Base-by-base conservation (phyloP, 2,888 invertebrate genomes). In the Tillus elongatus region DNA sequence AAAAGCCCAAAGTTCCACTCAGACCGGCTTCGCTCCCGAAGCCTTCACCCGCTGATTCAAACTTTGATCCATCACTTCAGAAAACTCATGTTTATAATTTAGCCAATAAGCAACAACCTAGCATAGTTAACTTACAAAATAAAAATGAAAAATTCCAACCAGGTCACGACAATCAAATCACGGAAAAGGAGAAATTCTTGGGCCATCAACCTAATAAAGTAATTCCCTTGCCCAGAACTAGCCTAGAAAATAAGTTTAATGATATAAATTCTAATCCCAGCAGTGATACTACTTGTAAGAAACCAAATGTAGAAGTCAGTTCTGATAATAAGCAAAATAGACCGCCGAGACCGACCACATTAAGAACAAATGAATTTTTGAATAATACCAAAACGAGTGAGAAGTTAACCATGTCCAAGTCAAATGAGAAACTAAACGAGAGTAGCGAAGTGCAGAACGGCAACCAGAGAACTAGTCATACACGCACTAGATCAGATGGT, bases 1-100 rank as follows among this genome's bases (percentile, higher is more conserved):
- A 66, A 15, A 88, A 88, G 63, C 88, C 88, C 3, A 82, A 81
- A 34, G 76, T 88, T 47, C 88, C 88, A 33, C 85, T 86, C 61
- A 72, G 88, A 37, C 87, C 87, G 10, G 77, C 80, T 27, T 75
- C 78, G 30, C 67, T 83, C 40, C 70, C 75, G 26, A 42, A 36
- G 33, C 24, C 40, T 19, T 35, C 38, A 16, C 36, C 38, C 37
- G 13, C 40, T 16, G 49, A 47, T 12, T 10, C 46, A n/a, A 46
- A 57, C 33, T 45, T 52, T 37, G 70, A 71, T 14, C 67, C 71
- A 10, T 35, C 51, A 29, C 63, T 82, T 46, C 81, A 82, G 58
- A 73, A 77, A 52, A 74, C 80, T 31, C 81, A 82, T 60, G 63
- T 62, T 52, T 82, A 81, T 66, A 75, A 75, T 16, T 79, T 82